Evolutionary conservation across 2,797 vertebrate species (phyloP).

Genomic region (Hafferia zeledoni): DNA sequence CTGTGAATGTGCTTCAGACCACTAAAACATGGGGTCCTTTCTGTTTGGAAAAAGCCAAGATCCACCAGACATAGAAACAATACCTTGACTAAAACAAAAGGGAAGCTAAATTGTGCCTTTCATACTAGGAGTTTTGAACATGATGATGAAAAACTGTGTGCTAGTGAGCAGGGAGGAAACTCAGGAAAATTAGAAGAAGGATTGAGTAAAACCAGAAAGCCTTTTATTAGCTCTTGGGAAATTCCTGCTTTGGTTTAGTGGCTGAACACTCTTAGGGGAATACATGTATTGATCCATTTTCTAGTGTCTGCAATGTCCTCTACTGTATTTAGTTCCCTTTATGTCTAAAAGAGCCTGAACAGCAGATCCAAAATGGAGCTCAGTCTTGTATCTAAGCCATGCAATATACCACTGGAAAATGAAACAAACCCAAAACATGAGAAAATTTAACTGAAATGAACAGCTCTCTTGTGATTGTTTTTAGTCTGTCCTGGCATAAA

Average conservation of each 20-base stretch:
- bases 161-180: neutral
- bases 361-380: slow-evolving; percentile 5
- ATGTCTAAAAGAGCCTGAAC: slow-evolving; percentile 31
- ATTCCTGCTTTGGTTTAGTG: slow-evolving; percentile 31
- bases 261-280: slow-evolving; percentile 5
- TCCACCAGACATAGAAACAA: neutral
- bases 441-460: neutral
- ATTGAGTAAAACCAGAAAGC: neutral
- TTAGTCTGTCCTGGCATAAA: neutral
- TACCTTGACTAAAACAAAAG: neutral
- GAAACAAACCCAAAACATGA: neutral
- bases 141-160: neutral
- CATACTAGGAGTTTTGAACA: neutral
- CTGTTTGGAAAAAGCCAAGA: neutral
- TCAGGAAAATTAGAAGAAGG: slow-evolving; percentile 26
- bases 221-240: neutral
- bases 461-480: slow-evolving; percentile 5
- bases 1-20: neutral
- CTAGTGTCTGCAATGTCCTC: slow-evolving; percentile 14
- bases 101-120: neutral
- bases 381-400: neutral
- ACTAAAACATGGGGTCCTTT: neutral
- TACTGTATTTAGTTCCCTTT: slow-evolving; percentile 46
- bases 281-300: neutral
- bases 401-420: neutral